Evolutionary conservation across 2,113 vertebrate species (phyloP), one percentile per base, ranked within the genome.

Genomic region (Cyprinodon brontotheroides): DNA sequence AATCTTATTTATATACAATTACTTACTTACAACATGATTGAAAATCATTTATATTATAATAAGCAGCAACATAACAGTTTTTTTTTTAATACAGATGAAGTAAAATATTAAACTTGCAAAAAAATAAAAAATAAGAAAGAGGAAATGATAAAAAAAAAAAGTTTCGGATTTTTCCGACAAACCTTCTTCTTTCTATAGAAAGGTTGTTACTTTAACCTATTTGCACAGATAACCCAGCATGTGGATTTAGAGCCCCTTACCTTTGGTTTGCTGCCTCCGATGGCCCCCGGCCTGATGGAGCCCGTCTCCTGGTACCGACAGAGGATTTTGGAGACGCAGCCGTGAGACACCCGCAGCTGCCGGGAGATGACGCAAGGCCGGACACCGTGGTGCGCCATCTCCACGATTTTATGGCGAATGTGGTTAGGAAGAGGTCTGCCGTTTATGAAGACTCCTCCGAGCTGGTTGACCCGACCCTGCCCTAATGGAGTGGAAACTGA

Each of bases 221-320:
- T 1, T 29, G 9, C 9, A n/a, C 0, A 57, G 5, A 41, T 1
- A 57, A 57, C 6, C 20, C 20, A 57, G 2, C 50, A 9, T 7
- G 8, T 3, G 2, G 50, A 20, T 20, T 9, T 7, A 20, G 2
- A 2, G 1, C 70, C 8, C 36, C 95, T 95, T 95, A 99, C 98
- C 97, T 98, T 98, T 84, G 98, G 97, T 86, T 99, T 99, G 94
- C 97, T 98, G 88, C 98, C 98, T 53, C 98, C 98, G 75, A 99
- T 99, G 79, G 98, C 97, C 36, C 97, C 98, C 0, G 98, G 98
- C 62, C 98, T 94, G 89, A 99, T 99, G 91, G 98, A 99, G 63
- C 97, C 97, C 0, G 98, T 99, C 94, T 99, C 98, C 92, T 99
- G 98, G 91, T 99, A 99, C 91, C 98, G 94, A 94, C 98, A 98